Percentiles rank a stretch among this genome's conserved stretches.
These are phyloP conservation scores for Nomada fabriciana DNA, from an alignment of 2,888 invertebrate genomes.

Conservation along the genomic window DNA sequence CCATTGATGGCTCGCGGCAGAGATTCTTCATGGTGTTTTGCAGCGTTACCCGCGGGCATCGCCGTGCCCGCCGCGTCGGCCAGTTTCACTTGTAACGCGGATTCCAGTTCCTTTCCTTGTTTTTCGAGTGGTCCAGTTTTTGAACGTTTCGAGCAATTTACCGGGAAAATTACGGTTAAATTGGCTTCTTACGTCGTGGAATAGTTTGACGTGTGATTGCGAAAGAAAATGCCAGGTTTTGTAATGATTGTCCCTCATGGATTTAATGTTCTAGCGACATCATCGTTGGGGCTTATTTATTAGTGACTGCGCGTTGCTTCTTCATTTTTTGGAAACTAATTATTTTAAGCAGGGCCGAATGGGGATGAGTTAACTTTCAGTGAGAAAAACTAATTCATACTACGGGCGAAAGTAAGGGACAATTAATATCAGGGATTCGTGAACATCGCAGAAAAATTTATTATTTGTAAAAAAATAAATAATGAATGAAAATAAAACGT, in stretches of 20 bases:
- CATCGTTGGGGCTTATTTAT: no score
- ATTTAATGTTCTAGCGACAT: no score
- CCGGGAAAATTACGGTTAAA: not conserved
- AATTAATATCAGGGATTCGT: no score
- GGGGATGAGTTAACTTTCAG: no score
- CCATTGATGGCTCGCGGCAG: slow-evolving; percentile 26
- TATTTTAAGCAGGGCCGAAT: no score
- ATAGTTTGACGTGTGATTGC: not conserved
- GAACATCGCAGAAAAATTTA: no score
- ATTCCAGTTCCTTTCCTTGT: not conserved
- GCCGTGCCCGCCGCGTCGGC: not conserved
- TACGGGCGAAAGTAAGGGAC: no score
- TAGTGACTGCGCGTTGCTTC: no score
- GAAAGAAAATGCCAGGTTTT: not conserved
- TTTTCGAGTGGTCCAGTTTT: slow-evolving; percentile 18
- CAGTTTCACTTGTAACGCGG: slow-evolving; percentile 23
- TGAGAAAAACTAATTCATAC: no score
- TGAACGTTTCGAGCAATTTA: slow-evolving; percentile 17
- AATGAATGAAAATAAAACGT: no score
- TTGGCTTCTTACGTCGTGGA: not conserved
- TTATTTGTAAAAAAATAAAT: no score
- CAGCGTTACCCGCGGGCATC: slow-evolving; percentile 12
- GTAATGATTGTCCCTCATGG: not conserved
- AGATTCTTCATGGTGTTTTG: slow-evolving; percentile 27
- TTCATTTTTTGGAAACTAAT: no score